Percentiles rank a stretch among this genome's conserved stretches.
Evolutionary conservation across 2,797 vertebrate species (phyloP).

Genomic region (Anas georgica): DNA sequence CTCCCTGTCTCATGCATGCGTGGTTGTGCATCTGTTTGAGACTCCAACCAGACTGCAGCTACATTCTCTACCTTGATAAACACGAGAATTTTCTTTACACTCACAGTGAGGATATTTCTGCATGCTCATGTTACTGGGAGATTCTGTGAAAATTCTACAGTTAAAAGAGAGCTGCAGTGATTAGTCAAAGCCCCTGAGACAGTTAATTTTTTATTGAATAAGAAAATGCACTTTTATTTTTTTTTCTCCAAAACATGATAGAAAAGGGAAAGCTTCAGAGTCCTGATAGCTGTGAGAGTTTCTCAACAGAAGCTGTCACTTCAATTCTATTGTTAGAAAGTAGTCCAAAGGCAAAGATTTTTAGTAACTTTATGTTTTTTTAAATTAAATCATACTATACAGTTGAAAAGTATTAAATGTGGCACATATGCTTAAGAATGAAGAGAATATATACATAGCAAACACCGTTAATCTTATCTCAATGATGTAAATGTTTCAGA

Average conservation of each 20-base stretch:
- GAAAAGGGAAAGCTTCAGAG: neutral
- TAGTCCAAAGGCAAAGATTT: neutral
- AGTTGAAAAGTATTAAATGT: neutral
- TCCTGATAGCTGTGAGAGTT: neutral
- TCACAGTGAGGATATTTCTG: neutral
- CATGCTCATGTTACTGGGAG: neutral
- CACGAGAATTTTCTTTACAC: neutral
- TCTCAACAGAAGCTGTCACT: neutral
- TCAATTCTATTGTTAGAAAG: neutral
- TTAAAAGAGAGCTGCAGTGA: neutral
- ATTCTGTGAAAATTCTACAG: neutral
- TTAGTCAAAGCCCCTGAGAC: neutral
- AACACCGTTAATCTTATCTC: neutral
- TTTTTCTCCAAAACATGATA: neutral
- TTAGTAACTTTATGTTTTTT: neutral
- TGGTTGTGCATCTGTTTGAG: neutral
- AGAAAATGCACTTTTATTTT: neutral
- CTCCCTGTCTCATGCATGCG: fast-evolving
- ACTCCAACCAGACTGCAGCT: neutral
- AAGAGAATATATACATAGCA: neutral
- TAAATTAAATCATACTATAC: neutral
- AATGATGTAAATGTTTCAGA: neutral
- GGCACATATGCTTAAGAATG: neutral
- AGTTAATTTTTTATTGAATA: neutral
- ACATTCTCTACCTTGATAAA: neutral